Base-by-base conservation (phyloP, 1,140 invertebrate genomes). In the Metopolophium dirhodum region DNA sequence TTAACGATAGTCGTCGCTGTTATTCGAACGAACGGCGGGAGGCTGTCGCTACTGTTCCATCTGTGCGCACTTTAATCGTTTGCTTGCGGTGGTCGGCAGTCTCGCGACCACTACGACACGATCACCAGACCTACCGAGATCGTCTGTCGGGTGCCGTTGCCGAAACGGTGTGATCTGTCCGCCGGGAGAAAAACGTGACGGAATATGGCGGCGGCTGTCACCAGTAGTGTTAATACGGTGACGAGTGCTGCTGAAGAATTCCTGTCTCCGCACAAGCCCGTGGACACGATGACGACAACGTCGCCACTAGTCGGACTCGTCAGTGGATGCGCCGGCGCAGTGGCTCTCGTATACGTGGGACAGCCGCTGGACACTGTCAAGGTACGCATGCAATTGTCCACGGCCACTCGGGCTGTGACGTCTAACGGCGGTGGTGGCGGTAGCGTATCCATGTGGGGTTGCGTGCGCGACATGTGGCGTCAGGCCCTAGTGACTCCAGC, bases 321-420 rank as follows among this genome's bases (percentile, higher is more conserved):
- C 30, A 94, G 94, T 90, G 45, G 94, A 30, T 94, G 95, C 96
- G 94, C 95, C 98, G 99, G 99, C 95, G 99, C 98, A 20, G 96
- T 98, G 54, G 98, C 98, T 22, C 96, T 97, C 88, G 99, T 99
- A 7, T 99, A 99, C 95, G 98, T 99, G n/a, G 99, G 99, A 0
- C 99, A 99, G 95, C 99, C 99, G 4, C 95, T 99, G 94, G 99
- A 99, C 95, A 99, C 98, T 14, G 97, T 99, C 0, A 99, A 99
- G 96, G 99, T 99, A 30, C 99, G 99, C 95, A 98, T 99, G 97
- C 99, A 99, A 96, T 99, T 99, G 88, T 90, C 54, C 11, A 30
- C 88, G 20, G 88, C 88, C 45, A 35, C 35, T 20, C 37, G 18
- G 23, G 87, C 88, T 2, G 89, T 45, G 26, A n/a, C 54, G 22